Percentiles rank a stretch among this genome's conserved stretches.
phyloP scores from a whole-genome alignment of 2,797 vertebrate species.

The Enteromius afrohamiltoni region DNA sequence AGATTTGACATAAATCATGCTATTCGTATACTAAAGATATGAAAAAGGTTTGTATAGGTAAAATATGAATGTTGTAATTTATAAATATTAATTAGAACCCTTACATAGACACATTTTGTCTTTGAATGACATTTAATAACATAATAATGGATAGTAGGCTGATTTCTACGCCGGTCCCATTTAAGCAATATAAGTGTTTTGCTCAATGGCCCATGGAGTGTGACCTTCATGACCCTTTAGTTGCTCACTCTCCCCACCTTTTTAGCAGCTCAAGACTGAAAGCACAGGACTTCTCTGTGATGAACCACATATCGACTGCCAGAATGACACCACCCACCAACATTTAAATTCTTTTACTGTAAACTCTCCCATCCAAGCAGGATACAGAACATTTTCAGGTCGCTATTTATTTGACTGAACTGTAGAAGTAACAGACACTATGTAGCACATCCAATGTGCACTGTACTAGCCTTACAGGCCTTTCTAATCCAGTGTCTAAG shows the following conservation, averaged over 20 bases:
- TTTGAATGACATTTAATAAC: not conserved
- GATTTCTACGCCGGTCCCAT: not conserved
- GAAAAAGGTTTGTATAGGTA: not conserved
- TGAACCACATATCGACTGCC: slow-evolving; percentile 1
- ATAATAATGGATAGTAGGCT: not conserved
- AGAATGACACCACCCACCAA: not conserved
- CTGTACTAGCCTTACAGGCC: not conserved
- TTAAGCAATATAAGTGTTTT: slow-evolving; percentile 21
- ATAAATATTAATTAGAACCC: not conserved
- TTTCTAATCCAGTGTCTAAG: slow-evolving; percentile 14
- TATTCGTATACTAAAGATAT: not conserved
- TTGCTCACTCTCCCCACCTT: slow-evolving; percentile 1
- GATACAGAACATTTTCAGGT: not conserved
- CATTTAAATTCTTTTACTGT: slow-evolving; percentile 11
- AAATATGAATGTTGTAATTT: not conserved
- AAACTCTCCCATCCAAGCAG: not conserved
- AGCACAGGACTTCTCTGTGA: not conserved
- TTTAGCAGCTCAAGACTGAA: slow-evolving; percentile 18
- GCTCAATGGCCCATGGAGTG: slow-evolving; percentile 23
- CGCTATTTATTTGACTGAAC: not conserved
- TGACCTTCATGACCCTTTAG: slow-evolving; percentile 39
- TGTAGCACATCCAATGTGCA: not conserved
- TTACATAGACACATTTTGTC: not conserved
- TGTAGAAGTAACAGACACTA: not conserved
- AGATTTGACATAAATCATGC: not conserved